These are phyloP conservation scores for Philypnodon macrostomus DNA, from an alignment of 2,797 vertebrate species.

Conservation along the genomic window DNA sequence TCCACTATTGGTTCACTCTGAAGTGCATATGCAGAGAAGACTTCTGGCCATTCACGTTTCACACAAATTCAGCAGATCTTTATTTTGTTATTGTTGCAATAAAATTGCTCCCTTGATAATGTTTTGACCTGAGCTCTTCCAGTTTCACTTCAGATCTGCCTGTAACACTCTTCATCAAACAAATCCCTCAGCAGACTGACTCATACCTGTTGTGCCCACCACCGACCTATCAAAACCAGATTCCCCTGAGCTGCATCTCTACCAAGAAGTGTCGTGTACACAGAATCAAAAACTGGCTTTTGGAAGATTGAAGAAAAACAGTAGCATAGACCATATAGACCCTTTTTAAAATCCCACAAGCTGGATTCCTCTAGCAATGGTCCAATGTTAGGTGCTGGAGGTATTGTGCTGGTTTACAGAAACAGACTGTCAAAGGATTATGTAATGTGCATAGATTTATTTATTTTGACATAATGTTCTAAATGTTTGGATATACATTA, in stretches of 20 bases:
- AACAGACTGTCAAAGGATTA: conserved; percentile 1
- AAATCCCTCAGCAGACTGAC: conserved; percentile 11
- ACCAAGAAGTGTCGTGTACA: conserved; percentile 33
- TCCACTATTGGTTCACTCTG: too few species aligned
- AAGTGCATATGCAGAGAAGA: too few species aligned
- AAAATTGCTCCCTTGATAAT: too few species aligned
- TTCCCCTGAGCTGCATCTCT: too few species aligned
- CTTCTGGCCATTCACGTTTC: too few species aligned
- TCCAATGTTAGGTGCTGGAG: conserved; percentile 2
- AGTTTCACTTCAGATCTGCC: neutral
- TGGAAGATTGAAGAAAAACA: conserved; percentile 9
- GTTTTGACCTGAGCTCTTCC: neutral
- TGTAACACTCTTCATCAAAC: neutral
- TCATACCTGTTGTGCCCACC: conserved; percentile 3
- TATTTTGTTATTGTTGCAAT: too few species aligned
- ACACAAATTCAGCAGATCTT: too few species aligned
- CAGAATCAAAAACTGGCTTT: conserved; percentile 23
- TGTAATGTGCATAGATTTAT: neutral
- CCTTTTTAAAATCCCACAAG: conserved; percentile 14
- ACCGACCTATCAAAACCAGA: neutral
- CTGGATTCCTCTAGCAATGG: conserved; percentile 19
- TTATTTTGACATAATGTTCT: neutral
- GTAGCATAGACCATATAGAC: conserved; percentile 3
- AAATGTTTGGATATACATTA: neutral
- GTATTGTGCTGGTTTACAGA: neutral